Percentiles rank a stretch among this genome's conserved stretches.
Conservation (phyloP, 2,113 vertebrate species). For the Platysternon megacephalum region DNA sequence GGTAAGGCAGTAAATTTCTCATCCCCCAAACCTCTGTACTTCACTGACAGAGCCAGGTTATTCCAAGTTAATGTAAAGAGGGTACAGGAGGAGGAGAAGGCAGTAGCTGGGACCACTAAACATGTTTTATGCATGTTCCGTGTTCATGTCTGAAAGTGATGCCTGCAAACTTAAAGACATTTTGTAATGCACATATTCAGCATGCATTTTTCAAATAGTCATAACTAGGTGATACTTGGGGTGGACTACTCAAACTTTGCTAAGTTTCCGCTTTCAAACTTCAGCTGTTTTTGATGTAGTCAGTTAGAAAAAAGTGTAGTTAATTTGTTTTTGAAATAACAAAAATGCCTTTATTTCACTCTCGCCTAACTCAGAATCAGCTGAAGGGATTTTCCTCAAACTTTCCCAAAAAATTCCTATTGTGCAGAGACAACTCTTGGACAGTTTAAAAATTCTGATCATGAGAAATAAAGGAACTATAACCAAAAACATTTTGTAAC, state of each 20-base stretch:
- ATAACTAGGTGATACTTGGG: background rate
- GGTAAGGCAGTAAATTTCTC: background rate
- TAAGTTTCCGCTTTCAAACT: background rate
- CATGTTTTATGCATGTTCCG: background rate
- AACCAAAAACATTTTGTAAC: background rate
- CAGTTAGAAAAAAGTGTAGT: rapidly evolving
- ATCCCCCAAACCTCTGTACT: background rate
- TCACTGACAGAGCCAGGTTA: background rate
- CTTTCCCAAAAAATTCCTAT: background rate
- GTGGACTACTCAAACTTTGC: background rate
- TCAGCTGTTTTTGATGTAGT: background rate
- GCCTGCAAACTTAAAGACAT: background rate
- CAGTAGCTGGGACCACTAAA: background rate
- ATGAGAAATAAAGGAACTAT: background rate
- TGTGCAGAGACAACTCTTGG: background rate
- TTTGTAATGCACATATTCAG: background rate
- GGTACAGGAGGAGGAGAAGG: background rate
- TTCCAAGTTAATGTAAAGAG: background rate
- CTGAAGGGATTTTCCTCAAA: background rate
- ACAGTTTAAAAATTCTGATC: background rate
- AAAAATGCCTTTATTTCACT: background rate
- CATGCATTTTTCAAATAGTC: background rate
- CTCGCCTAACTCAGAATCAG: background rate
- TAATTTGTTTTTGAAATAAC: background rate
- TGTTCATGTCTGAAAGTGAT: background rate